Evolutionary conservation across 2,888 invertebrate species (phyloP).

Genomic region (Agrotis exclamationis): DNA sequence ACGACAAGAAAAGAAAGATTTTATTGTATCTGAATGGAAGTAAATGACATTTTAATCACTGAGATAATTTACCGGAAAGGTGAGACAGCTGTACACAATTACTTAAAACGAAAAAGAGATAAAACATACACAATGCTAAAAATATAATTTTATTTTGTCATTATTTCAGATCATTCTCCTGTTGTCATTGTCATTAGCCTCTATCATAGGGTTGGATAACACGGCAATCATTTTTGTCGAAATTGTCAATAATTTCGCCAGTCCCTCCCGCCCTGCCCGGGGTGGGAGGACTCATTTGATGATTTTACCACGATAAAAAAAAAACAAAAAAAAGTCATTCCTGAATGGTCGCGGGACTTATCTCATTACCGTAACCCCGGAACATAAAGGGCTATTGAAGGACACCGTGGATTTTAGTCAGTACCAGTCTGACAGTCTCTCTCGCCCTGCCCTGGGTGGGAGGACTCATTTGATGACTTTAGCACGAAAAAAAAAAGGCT

Average conservation of each 20-base stretch:
- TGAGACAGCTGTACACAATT: conserved; percentile 19
- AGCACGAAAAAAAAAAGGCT: too few relatives aligned
- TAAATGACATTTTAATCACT: conserved; percentile 24
- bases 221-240: neutral
- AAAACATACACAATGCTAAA: conserved; percentile 33
- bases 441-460: too few relatives aligned
- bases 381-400: too few relatives aligned
- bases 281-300: too few relatives aligned
- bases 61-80: neutral
- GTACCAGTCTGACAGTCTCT: too few relatives aligned
- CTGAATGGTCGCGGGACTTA: too few relatives aligned
- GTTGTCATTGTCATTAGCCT: conserved; percentile 20
- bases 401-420: too few relatives aligned
- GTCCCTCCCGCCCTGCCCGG: neutral
- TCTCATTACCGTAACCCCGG: too few relatives aligned
- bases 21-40: conserved; percentile 13
- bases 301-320: too few relatives aligned
- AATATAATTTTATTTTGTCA: neutral
- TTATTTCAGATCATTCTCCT: neutral
- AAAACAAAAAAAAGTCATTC: too few relatives aligned
- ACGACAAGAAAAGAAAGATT: conserved; percentile 42
- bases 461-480: too few relatives aligned
- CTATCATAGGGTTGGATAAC: conserved; percentile 4
- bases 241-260: neutral
- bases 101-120: conserved; percentile 15